phyloP scores from a whole-genome alignment of 1,140 invertebrate species.

The Holotrichia oblita region DNA sequence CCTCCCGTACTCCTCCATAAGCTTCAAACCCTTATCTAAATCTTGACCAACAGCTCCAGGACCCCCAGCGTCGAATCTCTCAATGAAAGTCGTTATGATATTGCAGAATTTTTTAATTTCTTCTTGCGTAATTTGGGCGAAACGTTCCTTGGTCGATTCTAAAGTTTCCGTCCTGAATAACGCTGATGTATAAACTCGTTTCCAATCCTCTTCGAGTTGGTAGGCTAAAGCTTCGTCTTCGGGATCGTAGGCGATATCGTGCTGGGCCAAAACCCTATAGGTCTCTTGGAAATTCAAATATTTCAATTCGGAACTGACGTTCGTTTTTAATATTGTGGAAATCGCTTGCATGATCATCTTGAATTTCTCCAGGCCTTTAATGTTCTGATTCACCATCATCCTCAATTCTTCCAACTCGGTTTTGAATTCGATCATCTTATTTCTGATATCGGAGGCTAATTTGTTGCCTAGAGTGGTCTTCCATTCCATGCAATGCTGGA shows the following conservation, averaged over 20 bases:
- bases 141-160: slow-evolving; percentile 79
- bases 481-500: slow-evolving; percentile 76
- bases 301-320: slow-evolving; percentile 78
- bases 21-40: slow-evolving; percentile 74
- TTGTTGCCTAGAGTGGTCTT: slow-evolving; percentile 71
- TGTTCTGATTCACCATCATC: slow-evolving; percentile 72
- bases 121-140: slow-evolving; percentile 76
- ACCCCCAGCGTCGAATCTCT: slow-evolving; percentile 77
- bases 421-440: slow-evolving; percentile 71
- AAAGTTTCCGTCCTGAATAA: slow-evolving; percentile 73
- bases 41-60: slow-evolving; percentile 80
- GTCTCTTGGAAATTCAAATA: slow-evolving; percentile 74
- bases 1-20: slow-evolving; percentile 78
- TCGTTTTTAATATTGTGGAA: slow-evolving; percentile 74
- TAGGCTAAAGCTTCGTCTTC: slow-evolving; percentile 69
- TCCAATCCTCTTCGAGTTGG: slow-evolving; percentile 73
- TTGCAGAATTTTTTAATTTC: no score
- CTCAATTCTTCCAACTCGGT: slow-evolving; percentile 68
- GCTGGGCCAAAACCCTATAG: slow-evolving; percentile 55
- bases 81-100: slow-evolving; percentile 73
- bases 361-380: slow-evolving; percentile 82
- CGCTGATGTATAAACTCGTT: slow-evolving; percentile 71
- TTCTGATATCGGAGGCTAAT: slow-evolving; percentile 67
- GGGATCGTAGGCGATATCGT: slow-evolving; percentile 60
- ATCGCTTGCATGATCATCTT: slow-evolving; percentile 87